These are phyloP conservation scores for Hybognathus amarus DNA, from an alignment of 2,797 vertebrate genomes.

Conservation along the genomic window DNA sequence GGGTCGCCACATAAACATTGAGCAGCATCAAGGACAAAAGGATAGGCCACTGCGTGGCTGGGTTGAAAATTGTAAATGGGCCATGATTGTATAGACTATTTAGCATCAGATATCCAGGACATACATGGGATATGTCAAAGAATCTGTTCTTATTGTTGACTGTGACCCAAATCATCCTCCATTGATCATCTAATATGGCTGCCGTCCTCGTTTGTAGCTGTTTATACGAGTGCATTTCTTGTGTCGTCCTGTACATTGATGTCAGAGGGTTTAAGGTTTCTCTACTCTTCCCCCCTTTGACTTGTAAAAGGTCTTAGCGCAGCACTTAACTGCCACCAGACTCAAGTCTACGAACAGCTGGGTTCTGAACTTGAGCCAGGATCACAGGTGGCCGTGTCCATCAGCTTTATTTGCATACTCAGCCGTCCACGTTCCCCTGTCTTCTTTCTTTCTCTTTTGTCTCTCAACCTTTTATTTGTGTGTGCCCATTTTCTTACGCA, in stretches of 20 bases:
- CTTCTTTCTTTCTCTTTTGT: conserved; percentile 9
- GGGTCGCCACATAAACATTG: conserved; percentile 2
- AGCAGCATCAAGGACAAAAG: background rate
- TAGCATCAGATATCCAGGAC: background rate
- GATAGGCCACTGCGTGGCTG: background rate
- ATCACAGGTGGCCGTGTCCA: conserved; percentile 78
- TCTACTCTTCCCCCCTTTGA: conserved; percentile 49
- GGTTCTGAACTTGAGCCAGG: conserved; percentile 77
- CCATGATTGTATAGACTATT: background rate
- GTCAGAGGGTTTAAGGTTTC: conserved; percentile 69
- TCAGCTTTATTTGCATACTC: conserved; percentile 63
- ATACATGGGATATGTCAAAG: background rate
- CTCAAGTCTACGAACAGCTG: conserved; percentile 80
- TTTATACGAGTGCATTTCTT: background rate
- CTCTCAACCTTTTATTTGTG: background rate
- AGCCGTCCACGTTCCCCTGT: background rate
- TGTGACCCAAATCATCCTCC: background rate
- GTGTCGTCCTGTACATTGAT: conserved; percentile 15
- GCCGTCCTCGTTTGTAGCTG: background rate
- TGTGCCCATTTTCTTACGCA: background rate
- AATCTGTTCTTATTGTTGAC: background rate
- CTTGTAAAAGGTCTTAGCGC: conserved; percentile 75
- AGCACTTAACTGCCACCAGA: conserved; percentile 76
- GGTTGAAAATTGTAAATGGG: background rate
- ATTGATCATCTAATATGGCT: background rate